A percentile compares a stretch with the other conserved stretches of the same genome.
These are phyloP conservation scores for Calosoma granatense DNA, from an alignment of 1,140 invertebrate species.

Conservation along the genomic window DNA sequence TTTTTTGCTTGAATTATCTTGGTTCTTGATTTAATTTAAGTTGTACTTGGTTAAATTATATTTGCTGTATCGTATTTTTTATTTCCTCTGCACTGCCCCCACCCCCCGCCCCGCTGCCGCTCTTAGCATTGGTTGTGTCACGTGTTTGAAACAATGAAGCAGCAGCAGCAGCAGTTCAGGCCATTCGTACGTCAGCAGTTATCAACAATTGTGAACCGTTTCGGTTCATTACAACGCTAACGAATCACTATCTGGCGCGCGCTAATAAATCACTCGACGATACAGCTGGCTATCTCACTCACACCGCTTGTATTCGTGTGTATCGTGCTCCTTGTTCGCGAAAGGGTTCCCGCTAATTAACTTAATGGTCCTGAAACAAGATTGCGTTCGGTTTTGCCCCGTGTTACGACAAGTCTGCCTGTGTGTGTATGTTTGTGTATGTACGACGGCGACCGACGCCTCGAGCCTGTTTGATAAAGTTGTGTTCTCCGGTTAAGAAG, in stretches of 20 bases:
- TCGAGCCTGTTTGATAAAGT: not conserved
- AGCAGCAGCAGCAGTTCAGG: not conserved
- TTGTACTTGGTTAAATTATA: too few relatives aligned
- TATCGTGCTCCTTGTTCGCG: conserved; percentile 3
- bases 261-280: conserved; percentile 4
- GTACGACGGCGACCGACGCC: not conserved
- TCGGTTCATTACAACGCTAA: conserved; percentile 7
- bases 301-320: not conserved
- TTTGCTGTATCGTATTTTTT: not conserved
- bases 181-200: conserved; percentile 4
- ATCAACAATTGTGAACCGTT: conserved; percentile 9
- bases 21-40: too few relatives aligned
- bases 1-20: too few relatives aligned
- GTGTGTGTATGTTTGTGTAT: conserved; percentile 12
- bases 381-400: conserved; percentile 29
- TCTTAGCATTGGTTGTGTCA: conserved; percentile 1
- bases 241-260: conserved; percentile 5
- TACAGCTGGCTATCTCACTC: not conserved
- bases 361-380: conserved; percentile 37
- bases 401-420: conserved; percentile 9
- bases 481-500: not conserved
- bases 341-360: conserved; percentile 34
- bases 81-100: not conserved
- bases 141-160: conserved; percentile 4
- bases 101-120: not conserved